phyloP scores from a whole-genome alignment of 1,140 invertebrate genomes.

The Anadara kagoshimensis region DNA sequence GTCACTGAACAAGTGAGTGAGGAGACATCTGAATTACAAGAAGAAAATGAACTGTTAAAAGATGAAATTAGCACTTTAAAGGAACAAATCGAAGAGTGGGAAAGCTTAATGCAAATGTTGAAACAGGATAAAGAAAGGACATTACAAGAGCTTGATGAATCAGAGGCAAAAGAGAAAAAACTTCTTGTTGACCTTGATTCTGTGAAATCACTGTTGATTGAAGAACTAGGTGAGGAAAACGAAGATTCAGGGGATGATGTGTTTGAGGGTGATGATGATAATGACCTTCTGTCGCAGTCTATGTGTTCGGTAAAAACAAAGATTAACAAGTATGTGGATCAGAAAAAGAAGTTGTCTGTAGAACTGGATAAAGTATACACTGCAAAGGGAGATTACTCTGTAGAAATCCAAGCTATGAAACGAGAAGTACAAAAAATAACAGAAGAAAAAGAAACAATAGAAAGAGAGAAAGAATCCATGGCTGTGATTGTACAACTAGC shows the following conservation, averaged over 20 bases:
- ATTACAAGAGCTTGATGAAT: constrained; percentile 61
- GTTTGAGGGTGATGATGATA: constrained; percentile 23
- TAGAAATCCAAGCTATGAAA: constrained; percentile 50
- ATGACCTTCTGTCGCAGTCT: constrained; percentile 6
- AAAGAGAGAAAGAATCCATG: constrained; percentile 65
- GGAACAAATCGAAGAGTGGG: constrained; percentile 81
- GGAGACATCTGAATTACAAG: constrained; percentile 51
- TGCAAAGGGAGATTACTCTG: constrained; percentile 42
- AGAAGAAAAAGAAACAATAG: constrained; percentile 54
- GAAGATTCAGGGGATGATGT: constrained; percentile 62
- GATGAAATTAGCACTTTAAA: constrained; percentile 44
- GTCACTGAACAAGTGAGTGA: constrained; percentile 41
- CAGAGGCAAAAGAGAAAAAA: constrained; percentile 55
- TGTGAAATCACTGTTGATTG: constrained; percentile 13
- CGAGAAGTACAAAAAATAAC: constrained; percentile 41
- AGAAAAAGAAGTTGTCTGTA: constrained; percentile 20
- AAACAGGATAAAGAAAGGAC: constrained; percentile 64
- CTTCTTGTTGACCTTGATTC: constrained; percentile 61
- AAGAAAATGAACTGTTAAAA: constrained; percentile 52
- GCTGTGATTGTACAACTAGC: constrained; percentile 60
- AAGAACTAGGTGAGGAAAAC: constrained; percentile 49
- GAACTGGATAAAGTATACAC: constrained; percentile 49
- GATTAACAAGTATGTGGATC: constrained; percentile 46
- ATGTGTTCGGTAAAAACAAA: constrained; percentile 34
- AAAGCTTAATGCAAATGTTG: constrained; percentile 67